Percentiles rank a stretch among this genome's conserved stretches.
phyloP scores from a whole-genome alignment of 2,797 vertebrate genomes.

The Takifugu rubripes region DNA sequence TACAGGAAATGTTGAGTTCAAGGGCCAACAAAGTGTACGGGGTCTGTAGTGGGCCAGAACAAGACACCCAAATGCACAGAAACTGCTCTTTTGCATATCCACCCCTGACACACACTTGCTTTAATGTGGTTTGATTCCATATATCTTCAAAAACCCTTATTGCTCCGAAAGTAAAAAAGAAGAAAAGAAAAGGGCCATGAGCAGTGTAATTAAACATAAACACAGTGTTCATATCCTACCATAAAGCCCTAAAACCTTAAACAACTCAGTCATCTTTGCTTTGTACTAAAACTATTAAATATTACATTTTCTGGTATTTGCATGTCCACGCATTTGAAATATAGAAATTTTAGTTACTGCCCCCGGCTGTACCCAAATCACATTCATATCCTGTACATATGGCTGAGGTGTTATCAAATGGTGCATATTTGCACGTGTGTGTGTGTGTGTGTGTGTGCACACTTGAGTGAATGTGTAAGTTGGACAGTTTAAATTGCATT shows the following conservation, averaged over 20 bases:
- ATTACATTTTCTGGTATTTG: constrained; percentile 15
- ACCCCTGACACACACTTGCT: not conserved
- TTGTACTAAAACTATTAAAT: constrained; percentile 17
- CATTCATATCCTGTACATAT: constrained; percentile 16
- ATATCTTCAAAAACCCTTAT: not conserved
- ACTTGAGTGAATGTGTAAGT: constrained; percentile 1
- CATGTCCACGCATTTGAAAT: constrained; percentile 22
- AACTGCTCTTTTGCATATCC: not conserved
- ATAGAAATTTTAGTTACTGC: constrained; percentile 8
- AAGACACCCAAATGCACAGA: constrained; percentile 21
- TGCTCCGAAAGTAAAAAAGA: not conserved
- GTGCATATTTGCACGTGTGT: not conserved
- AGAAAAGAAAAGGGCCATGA: not conserved
- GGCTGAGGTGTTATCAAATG: constrained; percentile 31
- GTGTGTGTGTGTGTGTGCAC: not conserved
- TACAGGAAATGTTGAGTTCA: constrained; percentile 31
- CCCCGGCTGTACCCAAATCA: constrained; percentile 29
- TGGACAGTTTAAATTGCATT: constrained; percentile 3
- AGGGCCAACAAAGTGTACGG: constrained; percentile 15
- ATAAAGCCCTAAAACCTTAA: not conserved
- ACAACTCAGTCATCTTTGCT: constrained; percentile 11
- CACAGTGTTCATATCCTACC: constrained; percentile 18
- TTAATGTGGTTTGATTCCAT: not conserved
- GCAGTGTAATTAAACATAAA: constrained; percentile 13
- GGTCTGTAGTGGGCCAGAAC: constrained; percentile 15